Base-by-base conservation (phyloP, 2,888 invertebrate genomes). In the Zaprionus obscuricornis region DNA sequence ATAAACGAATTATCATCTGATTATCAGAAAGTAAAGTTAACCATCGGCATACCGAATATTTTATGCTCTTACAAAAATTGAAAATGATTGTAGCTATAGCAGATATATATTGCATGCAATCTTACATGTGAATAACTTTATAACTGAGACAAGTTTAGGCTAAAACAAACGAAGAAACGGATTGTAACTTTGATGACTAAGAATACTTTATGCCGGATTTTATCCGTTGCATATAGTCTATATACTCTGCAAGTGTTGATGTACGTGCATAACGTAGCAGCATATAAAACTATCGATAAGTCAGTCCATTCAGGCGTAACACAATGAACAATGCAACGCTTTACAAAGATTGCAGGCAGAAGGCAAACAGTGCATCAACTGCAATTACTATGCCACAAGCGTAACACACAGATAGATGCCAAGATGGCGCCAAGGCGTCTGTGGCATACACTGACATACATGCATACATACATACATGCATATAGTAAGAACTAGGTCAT, bases 401-500 rank as follows among this genome's bases (percentile, higher is more conserved):
- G 88, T 89, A 89, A 89, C 89, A 87, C 88, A n/a, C n/a, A n/a
- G n/a, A n/a, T n/a, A 85, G 74, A 81, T 75, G 70, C 60, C 57
- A 74, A 79, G 64, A 55, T 56, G 50, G 16, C 49, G 71, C 70
- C 72, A 59, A 71, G 68, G 55, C 71, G 83, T 78, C 79, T 86
- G 85, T 88, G 88, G 72, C 49, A 29, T 8, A n/a, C n/a, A n/a
- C n/a, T 18, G 22, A 13, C 17, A 18, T 5, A 10, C 24, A 34
- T 37, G 26, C 5, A n/a, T 29, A 29, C 5, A 3, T 3, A n/a
- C 3, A n/a, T 3, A 8, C n/a, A 29, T 8, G 5, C 5, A 29
- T 3, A 7, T 6, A 22, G 22, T 22, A 22, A 18, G 14, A 66
- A 45, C 29, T 60, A 36, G 57, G 67, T 56, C 40, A 56, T 6